These are phyloP conservation scores for Echinops telfairi DNA, from an alignment of 2,113 vertebrate genomes.

Conservation along the genomic window DNA sequence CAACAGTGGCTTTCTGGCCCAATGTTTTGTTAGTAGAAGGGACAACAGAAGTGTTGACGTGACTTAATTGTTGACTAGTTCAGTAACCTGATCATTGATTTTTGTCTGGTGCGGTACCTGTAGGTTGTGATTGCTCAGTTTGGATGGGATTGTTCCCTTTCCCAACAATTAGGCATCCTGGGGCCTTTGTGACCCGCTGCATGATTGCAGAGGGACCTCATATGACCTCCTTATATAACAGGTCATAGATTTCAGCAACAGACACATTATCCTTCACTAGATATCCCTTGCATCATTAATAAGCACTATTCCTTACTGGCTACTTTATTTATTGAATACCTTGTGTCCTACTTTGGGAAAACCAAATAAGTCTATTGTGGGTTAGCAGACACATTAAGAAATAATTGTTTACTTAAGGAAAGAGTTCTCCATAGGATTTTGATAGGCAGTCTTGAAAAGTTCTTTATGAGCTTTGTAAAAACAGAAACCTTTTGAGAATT, in stretches of 20 bases:
- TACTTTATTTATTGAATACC: constrained; percentile 42
- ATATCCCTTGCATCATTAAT: constrained; percentile 70
- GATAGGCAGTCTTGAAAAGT: background rate
- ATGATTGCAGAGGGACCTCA: background rate
- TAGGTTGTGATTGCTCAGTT: background rate
- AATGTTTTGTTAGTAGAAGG: background rate
- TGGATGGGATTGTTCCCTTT: background rate
- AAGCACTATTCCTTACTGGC: constrained; percentile 54
- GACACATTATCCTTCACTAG: constrained; percentile 62
- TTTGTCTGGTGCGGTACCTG: background rate
- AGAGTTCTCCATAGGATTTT: background rate
- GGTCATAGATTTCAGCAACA: constrained; percentile 28
- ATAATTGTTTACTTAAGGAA: constrained; percentile 11
- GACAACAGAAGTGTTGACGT: background rate
- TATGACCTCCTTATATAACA: background rate
- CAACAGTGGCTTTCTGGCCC: background rate
- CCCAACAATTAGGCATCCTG: background rate
- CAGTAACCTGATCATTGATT: constrained; percentile 20
- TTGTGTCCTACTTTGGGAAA: constrained; percentile 46
- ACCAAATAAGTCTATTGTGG: background rate
- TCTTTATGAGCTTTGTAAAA: constrained; percentile 14
- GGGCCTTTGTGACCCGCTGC: background rate
- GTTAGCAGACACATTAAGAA: background rate
- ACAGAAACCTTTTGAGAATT: constrained; percentile 25
- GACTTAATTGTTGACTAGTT: constrained; percentile 5